Evolutionary conservation across 2,113 vertebrate genomes (phyloP).

Genomic region (Xyliphius kryptos): DNA sequence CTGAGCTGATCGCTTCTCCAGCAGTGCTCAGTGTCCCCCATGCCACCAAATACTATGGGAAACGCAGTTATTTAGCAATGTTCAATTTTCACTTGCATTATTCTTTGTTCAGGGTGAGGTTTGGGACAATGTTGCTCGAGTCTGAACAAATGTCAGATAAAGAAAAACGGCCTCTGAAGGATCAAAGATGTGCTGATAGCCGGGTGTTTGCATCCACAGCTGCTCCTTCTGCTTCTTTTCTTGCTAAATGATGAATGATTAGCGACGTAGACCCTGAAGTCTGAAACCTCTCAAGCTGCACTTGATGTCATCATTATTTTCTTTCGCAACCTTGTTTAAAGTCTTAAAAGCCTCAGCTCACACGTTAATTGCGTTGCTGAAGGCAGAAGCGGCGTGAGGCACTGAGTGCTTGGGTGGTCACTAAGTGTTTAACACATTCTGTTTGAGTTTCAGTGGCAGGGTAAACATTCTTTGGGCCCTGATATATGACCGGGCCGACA

Average conservation of each 20-base stretch:
- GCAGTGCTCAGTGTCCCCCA: constrained; percentile 20
- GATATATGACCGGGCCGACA: constrained; percentile 37
- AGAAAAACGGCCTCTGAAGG: constrained; percentile 26
- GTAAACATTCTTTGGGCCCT: constrained; percentile 44
- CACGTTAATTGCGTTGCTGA: constrained; percentile 35
- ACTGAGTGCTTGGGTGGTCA: constrained; percentile 35
- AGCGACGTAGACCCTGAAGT: constrained; percentile 17
- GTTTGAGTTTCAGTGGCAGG: constrained; percentile 57
- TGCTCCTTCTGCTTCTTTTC: constrained; percentile 19
- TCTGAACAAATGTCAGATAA: too few relatives aligned
- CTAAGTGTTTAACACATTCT: constrained; percentile 38
- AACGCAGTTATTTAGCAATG: constrained; percentile 29
- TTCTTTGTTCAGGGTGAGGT: constrained; percentile 20
- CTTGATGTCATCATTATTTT: constrained; percentile 43
- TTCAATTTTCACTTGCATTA: constrained; percentile 36
- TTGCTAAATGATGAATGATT: constrained; percentile 34
- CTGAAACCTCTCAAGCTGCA: constrained; percentile 30
- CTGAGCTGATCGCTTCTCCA: constrained; percentile 48
- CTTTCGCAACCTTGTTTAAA: constrained; percentile 38
- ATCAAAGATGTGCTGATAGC: constrained; percentile 25
- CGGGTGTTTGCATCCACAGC: too few relatives aligned
- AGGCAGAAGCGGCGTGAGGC: constrained; percentile 30
- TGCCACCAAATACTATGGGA: constrained; percentile 21
- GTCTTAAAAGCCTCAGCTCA: constrained; percentile 20
- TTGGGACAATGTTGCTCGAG: constrained; percentile 3